Evolutionary conservation across 2,797 vertebrate genomes (phyloP).

Genomic region (Sternarchorhynchus goeldii): DNA sequence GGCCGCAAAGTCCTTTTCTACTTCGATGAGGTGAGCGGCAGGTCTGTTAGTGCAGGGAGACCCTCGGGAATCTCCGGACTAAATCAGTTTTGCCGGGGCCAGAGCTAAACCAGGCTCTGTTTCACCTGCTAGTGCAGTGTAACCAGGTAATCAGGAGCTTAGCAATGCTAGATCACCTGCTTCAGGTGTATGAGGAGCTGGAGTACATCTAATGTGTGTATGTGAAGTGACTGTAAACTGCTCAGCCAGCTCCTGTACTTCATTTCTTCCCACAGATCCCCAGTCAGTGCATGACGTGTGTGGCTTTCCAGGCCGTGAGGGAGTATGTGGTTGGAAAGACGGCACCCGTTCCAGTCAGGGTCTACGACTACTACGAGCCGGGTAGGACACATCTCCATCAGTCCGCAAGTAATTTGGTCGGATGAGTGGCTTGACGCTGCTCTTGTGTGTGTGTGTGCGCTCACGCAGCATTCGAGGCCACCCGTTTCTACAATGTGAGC

Average conservation of each 20-base stretch:
- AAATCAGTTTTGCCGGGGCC: too few relatives aligned
- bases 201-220: too few relatives aligned
- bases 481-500: constrained; percentile 93
- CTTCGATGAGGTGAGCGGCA: constrained; percentile 87
- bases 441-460: constrained; percentile 28
- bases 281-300: constrained; percentile 91
- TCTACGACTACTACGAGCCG: constrained; percentile 95
- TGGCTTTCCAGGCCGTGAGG: constrained; percentile 85
- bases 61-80: too few relatives aligned
- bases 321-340: constrained; percentile 93
- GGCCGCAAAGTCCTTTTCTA: constrained; percentile 90
- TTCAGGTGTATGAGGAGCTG: too few relatives aligned
- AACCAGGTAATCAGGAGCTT: too few relatives aligned
- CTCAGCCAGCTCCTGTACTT: neutral
- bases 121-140: too few relatives aligned
- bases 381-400: constrained; percentile 69
- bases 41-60: neutral
- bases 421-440: neutral
- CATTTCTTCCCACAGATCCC: constrained; percentile 77
- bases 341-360: constrained; percentile 88
- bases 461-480: constrained; percentile 86
- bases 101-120: too few relatives aligned
- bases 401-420: neutral
- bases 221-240: neutral
- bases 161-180: too few relatives aligned